Percentiles rank a stretch among this genome's conserved stretches.
Conservation (phyloP, 2,888 invertebrate species). For the Limulus polyphemus region DNA sequence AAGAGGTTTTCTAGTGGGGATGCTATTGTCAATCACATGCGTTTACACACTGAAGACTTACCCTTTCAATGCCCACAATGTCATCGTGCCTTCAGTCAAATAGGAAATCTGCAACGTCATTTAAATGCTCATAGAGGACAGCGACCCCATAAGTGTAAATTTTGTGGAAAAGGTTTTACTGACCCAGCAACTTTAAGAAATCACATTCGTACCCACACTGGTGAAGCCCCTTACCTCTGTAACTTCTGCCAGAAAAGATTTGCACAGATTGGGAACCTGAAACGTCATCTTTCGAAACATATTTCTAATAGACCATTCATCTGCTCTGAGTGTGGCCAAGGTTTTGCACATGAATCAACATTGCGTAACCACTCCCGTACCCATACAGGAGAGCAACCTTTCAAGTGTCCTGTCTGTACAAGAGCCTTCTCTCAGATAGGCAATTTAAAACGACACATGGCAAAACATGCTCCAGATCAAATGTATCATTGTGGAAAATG, state of each 20-base stretch:
- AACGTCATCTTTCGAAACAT: constrained; percentile 16
- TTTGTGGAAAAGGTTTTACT: constrained; percentile 10
- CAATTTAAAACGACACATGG: constrained; percentile 16
- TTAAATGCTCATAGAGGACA: constrained; percentile 15
- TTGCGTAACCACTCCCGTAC: constrained; percentile 11
- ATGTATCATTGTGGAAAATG: neutral
- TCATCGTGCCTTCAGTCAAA: constrained; percentile 11
- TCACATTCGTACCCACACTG: constrained; percentile 13
- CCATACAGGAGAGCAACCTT: constrained; percentile 18
- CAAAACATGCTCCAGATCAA: constrained; percentile 7
- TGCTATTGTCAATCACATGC: constrained; percentile 13
- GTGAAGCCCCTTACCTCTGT: constrained; percentile 17
- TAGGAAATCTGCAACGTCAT: constrained; percentile 19
- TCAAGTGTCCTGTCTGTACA: constrained; percentile 11
- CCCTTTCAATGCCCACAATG: constrained; percentile 14
- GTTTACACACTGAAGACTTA: constrained; percentile 13
- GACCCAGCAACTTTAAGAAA: constrained; percentile 19
- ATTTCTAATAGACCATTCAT: constrained; percentile 2
- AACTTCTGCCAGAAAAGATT: constrained; percentile 11
- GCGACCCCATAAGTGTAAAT: constrained; percentile 11
- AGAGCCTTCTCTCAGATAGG: constrained; percentile 17
- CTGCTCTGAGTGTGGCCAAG: constrained; percentile 13
- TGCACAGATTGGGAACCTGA: constrained; percentile 16
- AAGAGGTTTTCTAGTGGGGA: constrained; percentile 4
- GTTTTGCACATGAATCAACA: constrained; percentile 10